Evolutionary conservation across 2,113 vertebrate species (phyloP), one percentile per base, ranked within the genome.

Genomic region (Aphyosemion australe): DNA sequence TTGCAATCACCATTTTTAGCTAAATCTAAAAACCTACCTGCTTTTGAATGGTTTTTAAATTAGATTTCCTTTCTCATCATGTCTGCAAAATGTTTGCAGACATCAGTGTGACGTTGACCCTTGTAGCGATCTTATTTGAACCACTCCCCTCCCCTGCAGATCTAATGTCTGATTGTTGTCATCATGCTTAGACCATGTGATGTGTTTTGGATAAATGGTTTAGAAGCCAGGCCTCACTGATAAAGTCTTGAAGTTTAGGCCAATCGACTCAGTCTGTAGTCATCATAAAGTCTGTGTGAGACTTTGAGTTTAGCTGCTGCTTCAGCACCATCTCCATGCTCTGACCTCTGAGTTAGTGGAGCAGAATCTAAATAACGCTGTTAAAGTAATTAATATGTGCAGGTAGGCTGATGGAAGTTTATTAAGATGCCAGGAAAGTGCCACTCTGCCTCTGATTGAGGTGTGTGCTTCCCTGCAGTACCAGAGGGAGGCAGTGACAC

Each of bases 401-500:
- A 45, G 26, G 52, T 8, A 1, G 47, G 41, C 20, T 50, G 48
- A 45, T 52, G 16, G 8, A 34, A 14, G 61, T 8, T 15, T 18
- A 2, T 26, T 16, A 53, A 70, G 31, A 56, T 42, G 15, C 18
- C 1, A 14, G 3, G 41, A 26, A 41, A 18, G 34, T 69, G 47
- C 14, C 15, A 20, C 26, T 61, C 8, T 54, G 41, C 62, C 32
- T 39, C 53, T 46, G 10, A 0, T 20, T 31, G 61, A 78, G 65
- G 58, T 73, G 65, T 87, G 91, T 81, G 74, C 39, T 91, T 85
- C 89, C 80, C 37, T 16, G 18, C 52, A 66, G 77, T 32, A 62
- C 89, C 89, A 91, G 88, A 79, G 74, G 88, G 90, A 91, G 91
- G 88, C 91, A 91, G 87, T 90, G 86, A 79, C 74, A 84, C 72